A percentile compares a stretch with the other conserved stretches of the same genome.
These are phyloP conservation scores for Eulemur rubriventer DNA, from an alignment of 2,797 vertebrate genomes.

Conservation along the genomic window DNA sequence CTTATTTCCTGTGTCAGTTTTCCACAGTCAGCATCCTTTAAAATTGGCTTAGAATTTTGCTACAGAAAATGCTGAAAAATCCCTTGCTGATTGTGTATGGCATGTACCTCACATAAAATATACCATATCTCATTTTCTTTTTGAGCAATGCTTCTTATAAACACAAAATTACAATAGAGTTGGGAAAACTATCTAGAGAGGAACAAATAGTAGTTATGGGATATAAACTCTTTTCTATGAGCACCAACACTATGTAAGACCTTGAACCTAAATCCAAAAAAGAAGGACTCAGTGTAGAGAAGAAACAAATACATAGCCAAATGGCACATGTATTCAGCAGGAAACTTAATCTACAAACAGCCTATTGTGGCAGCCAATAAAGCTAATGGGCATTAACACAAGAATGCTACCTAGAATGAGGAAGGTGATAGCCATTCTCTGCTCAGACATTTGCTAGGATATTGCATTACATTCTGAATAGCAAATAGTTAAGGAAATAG, in stretches of 20 bases:
- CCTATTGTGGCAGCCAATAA: not conserved
- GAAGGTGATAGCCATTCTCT: not conserved
- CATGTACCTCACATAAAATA: slow-evolving; percentile 29
- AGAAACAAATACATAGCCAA: slow-evolving; percentile 1
- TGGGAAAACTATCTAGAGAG: slow-evolving; percentile 42
- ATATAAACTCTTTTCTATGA: not conserved
- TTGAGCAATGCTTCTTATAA: slow-evolving; percentile 58
- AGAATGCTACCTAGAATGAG: not conserved
- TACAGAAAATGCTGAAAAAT: slow-evolving; percentile 73
- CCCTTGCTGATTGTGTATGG: slow-evolving; percentile 52
- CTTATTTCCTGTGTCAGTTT: slow-evolving; percentile 72
- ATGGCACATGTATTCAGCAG: not conserved
- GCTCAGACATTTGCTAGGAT: not conserved
- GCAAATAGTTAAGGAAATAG: not conserved
- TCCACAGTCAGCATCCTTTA: slow-evolving; percentile 68
- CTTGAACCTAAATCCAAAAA: slow-evolving; percentile 28
- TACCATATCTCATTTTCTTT: slow-evolving; percentile 54
- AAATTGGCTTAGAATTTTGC: slow-evolving; percentile 73
- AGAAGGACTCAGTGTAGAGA: not conserved
- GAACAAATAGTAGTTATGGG: not conserved
- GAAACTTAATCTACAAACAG: slow-evolving; percentile 43
- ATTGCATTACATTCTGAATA: slow-evolving; percentile 5
- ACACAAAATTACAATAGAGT: slow-evolving; percentile 46
- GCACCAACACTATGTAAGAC: not conserved
- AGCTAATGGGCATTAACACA: slow-evolving; percentile 4